A percentile compares a stretch with the other conserved stretches of the same genome.
phyloP scores from a whole-genome alignment of 2,797 vertebrate species.

The Coccyzus lansbergi region DNA sequence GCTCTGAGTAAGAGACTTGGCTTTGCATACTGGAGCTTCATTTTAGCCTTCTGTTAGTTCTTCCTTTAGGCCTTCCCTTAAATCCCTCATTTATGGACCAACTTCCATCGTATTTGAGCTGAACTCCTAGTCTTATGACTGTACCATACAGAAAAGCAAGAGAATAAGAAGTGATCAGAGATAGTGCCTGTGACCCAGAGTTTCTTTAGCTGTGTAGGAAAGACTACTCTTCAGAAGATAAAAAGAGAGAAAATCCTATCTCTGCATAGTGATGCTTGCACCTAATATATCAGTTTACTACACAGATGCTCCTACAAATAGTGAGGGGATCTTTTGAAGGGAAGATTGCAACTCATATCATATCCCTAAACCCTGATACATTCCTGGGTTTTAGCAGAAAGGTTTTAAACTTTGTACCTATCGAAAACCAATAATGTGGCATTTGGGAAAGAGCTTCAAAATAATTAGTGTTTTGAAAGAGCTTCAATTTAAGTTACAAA shows the following conservation, averaged over 20 bases:
- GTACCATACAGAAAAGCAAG: background rate
- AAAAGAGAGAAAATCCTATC: background rate
- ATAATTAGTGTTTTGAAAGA: background rate
- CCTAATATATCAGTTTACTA: background rate
- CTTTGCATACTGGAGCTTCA: background rate
- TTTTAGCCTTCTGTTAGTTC: background rate
- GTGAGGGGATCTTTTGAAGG: background rate
- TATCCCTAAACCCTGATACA: background rate
- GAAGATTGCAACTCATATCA: background rate
- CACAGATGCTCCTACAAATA: background rate
- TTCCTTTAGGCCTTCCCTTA: background rate
- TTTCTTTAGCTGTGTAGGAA: background rate
- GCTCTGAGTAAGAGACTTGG: background rate
- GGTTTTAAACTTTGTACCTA: background rate
- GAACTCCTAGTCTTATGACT: background rate
- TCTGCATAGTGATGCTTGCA: background rate
- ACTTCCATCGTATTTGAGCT: background rate
- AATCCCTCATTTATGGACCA: background rate
- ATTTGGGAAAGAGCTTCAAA: background rate
- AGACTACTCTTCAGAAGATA: background rate
- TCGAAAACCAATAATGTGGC: background rate
- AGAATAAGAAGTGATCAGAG: background rate
- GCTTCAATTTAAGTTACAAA: constrained; percentile 25
- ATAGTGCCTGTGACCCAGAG: background rate
- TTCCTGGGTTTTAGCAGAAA: constrained; percentile 26